Evolutionary conservation across 2,797 vertebrate genomes (phyloP), one percentile per base, ranked within the genome.

Genomic region (Hippoglossus hippoglossus): DNA sequence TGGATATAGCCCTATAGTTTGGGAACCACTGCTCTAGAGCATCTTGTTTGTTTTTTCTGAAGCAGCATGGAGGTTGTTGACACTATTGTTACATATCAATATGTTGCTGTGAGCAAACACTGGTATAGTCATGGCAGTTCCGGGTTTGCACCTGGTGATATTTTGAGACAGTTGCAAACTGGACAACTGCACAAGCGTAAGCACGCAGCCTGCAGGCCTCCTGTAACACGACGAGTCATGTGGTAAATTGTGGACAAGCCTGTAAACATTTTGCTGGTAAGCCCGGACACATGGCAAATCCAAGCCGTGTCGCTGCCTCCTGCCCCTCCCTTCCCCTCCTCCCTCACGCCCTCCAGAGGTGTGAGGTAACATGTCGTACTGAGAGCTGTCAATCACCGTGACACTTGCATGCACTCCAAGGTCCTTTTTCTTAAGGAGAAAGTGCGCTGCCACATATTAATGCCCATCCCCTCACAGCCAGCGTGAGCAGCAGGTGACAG

Each of bases 311-410:
- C n/a, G 1, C 7, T 3, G 26, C 36, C 9, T 71, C 36, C 21
- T 22, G 0, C 52, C 60, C 61, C 49, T 36, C 7, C 36, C 22
- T 28, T 19, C 34, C 0, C n/a, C 19, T 15, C 57, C 25, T 44
- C 63, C 13, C 21, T 65, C 18, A 6, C 11, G 0, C 52, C 34
- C 64, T 62, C 47, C 54, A 0, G 12, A 70, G 71, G 77, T 75
- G 71, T 78, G 75, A 79, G 67, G 18, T 50, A 67, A 72, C 56
- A 3, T 59, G 68, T 81, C 63, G 34, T 26, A 16, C 75, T 15
- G 59, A 80, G 67, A 81, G 66, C 75, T 78, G 86, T 81, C 82
- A 73, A 52, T 85, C 79, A 77, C 28, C 9, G 2, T 59, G 67
- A 79, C 65, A 63, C 9, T 54, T 56, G n/a, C 52, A 47, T 36